phyloP scores from a whole-genome alignment of 2,888 invertebrate species.

The Diadegma fenestrale region DNA sequence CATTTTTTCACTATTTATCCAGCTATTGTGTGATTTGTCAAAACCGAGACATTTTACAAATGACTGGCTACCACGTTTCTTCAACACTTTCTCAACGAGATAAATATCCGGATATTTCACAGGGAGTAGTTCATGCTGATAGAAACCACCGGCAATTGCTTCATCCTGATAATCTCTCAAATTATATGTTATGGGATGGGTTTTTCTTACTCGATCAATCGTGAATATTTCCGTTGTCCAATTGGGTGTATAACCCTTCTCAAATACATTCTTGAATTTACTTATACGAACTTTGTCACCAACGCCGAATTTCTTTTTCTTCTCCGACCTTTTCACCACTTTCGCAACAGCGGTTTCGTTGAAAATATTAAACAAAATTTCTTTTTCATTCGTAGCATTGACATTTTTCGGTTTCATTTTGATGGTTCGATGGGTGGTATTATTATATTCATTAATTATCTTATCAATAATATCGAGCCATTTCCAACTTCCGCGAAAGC shows the following conservation, averaged over 20 bases:
- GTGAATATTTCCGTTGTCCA: constrained; percentile 81
- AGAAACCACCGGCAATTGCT: constrained; percentile 76
- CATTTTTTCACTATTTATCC: not conserved
- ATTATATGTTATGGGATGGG: constrained; percentile 76
- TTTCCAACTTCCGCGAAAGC: not conserved
- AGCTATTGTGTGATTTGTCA: not conserved
- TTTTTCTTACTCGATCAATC: constrained; percentile 74
- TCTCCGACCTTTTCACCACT: not conserved
- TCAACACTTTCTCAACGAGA: not conserved
- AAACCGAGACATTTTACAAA: constrained; percentile 10
- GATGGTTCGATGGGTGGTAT: not conserved
- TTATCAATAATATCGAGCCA: not conserved
- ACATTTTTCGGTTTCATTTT: not conserved
- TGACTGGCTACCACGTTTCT: not conserved
- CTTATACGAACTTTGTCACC: constrained; percentile 78
- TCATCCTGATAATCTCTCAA: constrained; percentile 73
- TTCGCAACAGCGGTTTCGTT: no score
- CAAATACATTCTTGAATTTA: constrained; percentile 76
- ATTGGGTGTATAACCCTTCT: constrained; percentile 79
- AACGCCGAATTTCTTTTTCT: constrained; percentile 67
- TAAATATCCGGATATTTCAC: constrained; percentile 2
- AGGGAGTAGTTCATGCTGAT: constrained; percentile 73
- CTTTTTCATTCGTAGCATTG: not conserved
- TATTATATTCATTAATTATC: not conserved
- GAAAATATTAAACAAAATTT: not conserved